phyloP scores from a whole-genome alignment of 2,113 vertebrate species.

The Lipotes vexillifer region DNA sequence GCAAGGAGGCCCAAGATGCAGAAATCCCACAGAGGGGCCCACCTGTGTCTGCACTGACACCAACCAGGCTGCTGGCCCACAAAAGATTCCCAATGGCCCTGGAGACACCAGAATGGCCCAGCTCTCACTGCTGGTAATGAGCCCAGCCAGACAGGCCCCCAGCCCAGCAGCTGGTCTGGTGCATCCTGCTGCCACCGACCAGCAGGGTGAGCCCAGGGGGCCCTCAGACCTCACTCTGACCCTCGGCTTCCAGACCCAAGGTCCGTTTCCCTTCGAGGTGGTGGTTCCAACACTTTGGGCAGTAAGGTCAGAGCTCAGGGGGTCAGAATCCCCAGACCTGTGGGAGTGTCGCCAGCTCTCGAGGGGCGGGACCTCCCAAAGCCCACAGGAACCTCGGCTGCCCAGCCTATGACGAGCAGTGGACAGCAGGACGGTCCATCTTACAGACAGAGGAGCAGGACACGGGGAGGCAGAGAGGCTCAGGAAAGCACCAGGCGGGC shows the following conservation, averaged over 20 bases:
- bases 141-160: background rate
- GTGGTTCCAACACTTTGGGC: background rate
- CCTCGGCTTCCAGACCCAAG: background rate
- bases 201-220: background rate
- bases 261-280: background rate
- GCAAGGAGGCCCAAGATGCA: background rate
- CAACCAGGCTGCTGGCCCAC: no score
- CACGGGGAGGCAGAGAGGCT: fast-evolving
- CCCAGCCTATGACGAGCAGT: fast-evolving
- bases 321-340: background rate
- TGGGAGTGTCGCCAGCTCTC: fast-evolving
- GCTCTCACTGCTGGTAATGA: background rate
- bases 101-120: fast-evolving
- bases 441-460: background rate
- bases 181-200: background rate
- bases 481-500: background rate
- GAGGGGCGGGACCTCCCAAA: fast-evolving
- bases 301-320: background rate
- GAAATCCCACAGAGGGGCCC: fast-evolving
- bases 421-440: fast-evolving
- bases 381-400: fast-evolving
- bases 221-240: no score
- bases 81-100: fast-evolving
- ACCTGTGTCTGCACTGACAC: background rate
- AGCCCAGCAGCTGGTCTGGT: background rate